Conservation (phyloP, 2,888 invertebrate species). For the Pheosia gnoma region DNA sequence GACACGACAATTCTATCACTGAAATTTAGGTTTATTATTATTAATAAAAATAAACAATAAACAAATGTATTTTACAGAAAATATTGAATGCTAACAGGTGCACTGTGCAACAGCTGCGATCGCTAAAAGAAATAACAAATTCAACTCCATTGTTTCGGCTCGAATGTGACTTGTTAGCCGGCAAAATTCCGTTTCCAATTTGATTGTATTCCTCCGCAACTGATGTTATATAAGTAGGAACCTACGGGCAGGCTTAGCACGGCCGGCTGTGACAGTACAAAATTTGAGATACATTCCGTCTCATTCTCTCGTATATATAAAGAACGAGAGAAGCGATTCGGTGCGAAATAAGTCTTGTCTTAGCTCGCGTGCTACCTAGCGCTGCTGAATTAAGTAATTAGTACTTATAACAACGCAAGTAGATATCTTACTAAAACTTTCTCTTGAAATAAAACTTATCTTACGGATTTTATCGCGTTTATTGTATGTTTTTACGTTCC, state of each 20-base stretch:
- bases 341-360: too few relatives aligned
- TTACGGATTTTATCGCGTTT: too few relatives aligned
- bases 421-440: too few relatives aligned
- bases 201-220: constrained; percentile 30
- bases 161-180: constrained; percentile 1
- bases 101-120: constrained; percentile 39
- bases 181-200: constrained; percentile 20
- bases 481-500: too few relatives aligned
- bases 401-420: too few relatives aligned
- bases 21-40: constrained; percentile 26
- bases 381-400: too few relatives aligned
- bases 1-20: constrained; percentile 45
- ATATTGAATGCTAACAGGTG: constrained; percentile 45
- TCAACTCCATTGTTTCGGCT: constrained; percentile 52
- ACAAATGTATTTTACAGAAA: background rate
- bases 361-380: too few relatives aligned
- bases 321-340: too few relatives aligned
- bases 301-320: too few relatives aligned
- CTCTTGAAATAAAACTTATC: too few relatives aligned
- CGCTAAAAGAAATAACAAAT: constrained; percentile 49
- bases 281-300: background rate
- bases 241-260: constrained; percentile 24
- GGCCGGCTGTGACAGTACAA: constrained; percentile 7
- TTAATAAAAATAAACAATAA: constrained; percentile 2
- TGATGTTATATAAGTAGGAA: constrained; percentile 32